Percentiles rank a stretch among this genome's conserved stretches.
These are phyloP conservation scores for Cydia pomonella DNA, from an alignment of 1,140 invertebrate species.

Conservation along the genomic window DNA sequence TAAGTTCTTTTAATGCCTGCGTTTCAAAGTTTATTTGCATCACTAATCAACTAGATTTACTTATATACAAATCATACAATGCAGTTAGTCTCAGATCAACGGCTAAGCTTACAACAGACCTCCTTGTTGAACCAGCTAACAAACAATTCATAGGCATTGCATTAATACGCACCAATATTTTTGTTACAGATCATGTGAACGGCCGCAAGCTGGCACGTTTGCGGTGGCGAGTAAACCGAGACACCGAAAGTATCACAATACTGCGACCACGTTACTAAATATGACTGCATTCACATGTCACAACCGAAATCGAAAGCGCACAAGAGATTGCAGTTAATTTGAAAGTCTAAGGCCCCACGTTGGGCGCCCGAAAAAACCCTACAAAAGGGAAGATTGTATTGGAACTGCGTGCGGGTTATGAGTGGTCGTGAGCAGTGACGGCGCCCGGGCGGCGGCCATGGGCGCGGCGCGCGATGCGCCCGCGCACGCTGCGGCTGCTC, in stretches of 20 bases:
- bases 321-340: conserved; percentile 43
- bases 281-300: conserved; percentile 23
- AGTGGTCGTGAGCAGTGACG: conserved; percentile 66
- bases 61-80: no score
- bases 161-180: conserved; percentile 59
- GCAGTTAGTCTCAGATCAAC: no score
- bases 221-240: conserved; percentile 56
- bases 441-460: conserved; percentile 73
- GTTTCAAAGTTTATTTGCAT: no score
- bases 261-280: conserved; percentile 25
- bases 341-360: conserved; percentile 9
- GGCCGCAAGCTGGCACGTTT: conserved; percentile 47
- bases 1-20: no score
- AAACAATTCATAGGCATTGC: conserved; percentile 48
- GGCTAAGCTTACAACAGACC: no score
- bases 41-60: no score
- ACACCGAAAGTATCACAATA: conserved; percentile 36
- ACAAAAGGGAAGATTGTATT: conserved; percentile 33
- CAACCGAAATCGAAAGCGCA: conserved; percentile 22
- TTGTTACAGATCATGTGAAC: conserved; percentile 69
- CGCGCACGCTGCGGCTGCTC: conserved; percentile 70
- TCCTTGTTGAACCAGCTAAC: no score
- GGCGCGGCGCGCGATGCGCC: conserved; percentile 74
- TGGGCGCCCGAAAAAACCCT: conserved; percentile 34
- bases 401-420: conserved; percentile 49